These are phyloP conservation scores for Buathra laborator DNA, from an alignment of 2,888 invertebrate species.

Conservation along the genomic window DNA sequence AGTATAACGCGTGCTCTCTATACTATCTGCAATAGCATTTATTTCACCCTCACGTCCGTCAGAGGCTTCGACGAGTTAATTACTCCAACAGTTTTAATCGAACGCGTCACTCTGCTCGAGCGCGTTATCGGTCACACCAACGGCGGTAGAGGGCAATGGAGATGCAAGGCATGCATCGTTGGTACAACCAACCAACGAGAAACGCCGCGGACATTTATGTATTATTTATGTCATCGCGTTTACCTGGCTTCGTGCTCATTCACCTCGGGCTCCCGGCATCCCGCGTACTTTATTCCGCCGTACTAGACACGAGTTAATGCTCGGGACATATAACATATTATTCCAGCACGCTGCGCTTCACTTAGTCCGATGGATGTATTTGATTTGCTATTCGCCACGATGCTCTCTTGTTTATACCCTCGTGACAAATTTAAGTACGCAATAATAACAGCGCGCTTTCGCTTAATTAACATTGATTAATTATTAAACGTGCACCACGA, in stretches of 20 bases:
- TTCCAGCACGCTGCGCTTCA: conserved; percentile 23
- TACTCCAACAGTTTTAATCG: conserved; percentile 37
- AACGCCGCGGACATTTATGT: conserved; percentile 32
- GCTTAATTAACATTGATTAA: conserved; percentile 39
- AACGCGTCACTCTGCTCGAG: conserved; percentile 15
- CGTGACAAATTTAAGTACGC: conserved; percentile 40
- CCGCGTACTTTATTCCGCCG: conserved; percentile 14
- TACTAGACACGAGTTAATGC: conserved; percentile 10
- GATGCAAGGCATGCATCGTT: conserved; percentile 28
- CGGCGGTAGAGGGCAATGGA: conserved; percentile 1
- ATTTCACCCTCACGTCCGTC: conserved; percentile 26
- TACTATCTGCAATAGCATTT: neutral
- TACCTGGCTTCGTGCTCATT: conserved; percentile 1
- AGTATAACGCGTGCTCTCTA: neutral
- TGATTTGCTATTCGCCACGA: conserved; percentile 51
- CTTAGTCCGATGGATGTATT: conserved; percentile 47
- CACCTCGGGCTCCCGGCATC: neutral
- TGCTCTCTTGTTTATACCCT: conserved; percentile 44
- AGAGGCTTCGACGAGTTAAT: conserved; percentile 25
- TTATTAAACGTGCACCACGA: neutral
- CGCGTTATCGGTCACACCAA: conserved; percentile 10
- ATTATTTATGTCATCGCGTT: conserved; percentile 26
- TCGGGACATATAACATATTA: neutral
- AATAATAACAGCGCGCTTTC: conserved; percentile 39
- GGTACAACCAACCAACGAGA: conserved; percentile 10